A percentile compares a stretch with the other conserved stretches of the same genome.
Conservation (phyloP, 2,797 vertebrate species). For the Zalophus californianus region DNA sequence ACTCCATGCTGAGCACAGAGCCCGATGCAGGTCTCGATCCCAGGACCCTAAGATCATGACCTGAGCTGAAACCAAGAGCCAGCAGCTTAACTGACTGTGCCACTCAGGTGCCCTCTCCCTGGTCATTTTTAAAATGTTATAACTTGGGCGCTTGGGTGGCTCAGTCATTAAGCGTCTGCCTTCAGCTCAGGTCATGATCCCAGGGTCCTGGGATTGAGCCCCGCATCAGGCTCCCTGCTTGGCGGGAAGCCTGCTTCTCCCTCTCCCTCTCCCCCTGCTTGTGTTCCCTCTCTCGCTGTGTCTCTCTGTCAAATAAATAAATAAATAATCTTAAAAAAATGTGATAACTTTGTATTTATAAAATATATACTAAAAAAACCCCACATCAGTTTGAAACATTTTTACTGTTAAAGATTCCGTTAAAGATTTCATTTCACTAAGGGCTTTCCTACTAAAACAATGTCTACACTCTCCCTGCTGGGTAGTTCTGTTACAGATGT, state of each 20-base stretch:
- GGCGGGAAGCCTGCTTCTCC: too few species aligned
- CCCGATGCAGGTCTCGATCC: too few species aligned
- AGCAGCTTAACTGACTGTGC: not conserved
- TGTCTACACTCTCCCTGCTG: not conserved
- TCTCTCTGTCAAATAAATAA: too few species aligned
- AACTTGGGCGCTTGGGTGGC: not conserved
- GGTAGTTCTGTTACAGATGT: not conserved
- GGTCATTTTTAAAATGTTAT: not conserved
- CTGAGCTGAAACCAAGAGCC: not conserved
- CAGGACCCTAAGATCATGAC: not conserved
- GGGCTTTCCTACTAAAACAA: not conserved
- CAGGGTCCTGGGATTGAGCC: too few species aligned
- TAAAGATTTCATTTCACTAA: slow-evolving; percentile 35
- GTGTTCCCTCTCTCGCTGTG: too few species aligned
- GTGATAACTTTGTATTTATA: slow-evolving; percentile 35
- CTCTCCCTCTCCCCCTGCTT: too few species aligned
- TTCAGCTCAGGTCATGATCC: too few species aligned
- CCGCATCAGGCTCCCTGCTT: too few species aligned
- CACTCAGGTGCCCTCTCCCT: not conserved
- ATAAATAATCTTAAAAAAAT: not conserved
- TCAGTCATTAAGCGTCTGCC: too few species aligned
- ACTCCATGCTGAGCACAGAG: too few species aligned
- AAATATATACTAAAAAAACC: not conserved
- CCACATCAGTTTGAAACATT: not conserved
- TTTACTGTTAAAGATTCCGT: not conserved